Conservation (phyloP, 2,113 vertebrate genomes). For the Barnardius zonarius region DNA sequence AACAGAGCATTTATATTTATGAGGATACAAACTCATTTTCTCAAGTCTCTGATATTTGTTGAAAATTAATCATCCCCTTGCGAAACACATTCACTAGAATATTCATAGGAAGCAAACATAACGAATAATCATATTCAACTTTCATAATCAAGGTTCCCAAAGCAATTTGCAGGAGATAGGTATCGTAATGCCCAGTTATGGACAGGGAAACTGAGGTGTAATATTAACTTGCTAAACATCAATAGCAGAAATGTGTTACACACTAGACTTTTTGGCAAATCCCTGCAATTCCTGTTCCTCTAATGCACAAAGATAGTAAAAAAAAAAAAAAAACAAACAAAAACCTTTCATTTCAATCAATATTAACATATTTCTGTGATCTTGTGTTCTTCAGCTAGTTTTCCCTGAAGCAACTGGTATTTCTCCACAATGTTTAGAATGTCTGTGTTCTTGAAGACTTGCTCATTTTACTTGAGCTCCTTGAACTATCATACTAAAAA, state of each 20-base stretch:
- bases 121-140: constrained; percentile 56
- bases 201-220: constrained; percentile 35
- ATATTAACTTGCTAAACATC: background rate
- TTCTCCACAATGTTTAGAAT: background rate
- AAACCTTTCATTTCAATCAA: background rate
- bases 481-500: background rate
- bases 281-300: background rate
- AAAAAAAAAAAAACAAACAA: background rate
- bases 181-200: constrained; percentile 17
- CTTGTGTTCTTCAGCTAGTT: constrained; percentile 2
- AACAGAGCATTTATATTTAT: constrained; percentile 69
- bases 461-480: background rate
- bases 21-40: constrained; percentile 61
- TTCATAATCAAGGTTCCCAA: constrained; percentile 55
- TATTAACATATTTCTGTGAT: background rate
- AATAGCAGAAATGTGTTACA: background rate
- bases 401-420: background rate
- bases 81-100: constrained; percentile 56
- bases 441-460: background rate
- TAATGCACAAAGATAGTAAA: background rate
- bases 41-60: constrained; percentile 60
- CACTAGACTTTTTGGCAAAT: background rate
- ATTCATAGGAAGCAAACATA: constrained; percentile 67
- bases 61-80: constrained; percentile 68
- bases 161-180: constrained; percentile 41